Conservation (phyloP, 2,113 vertebrate species). For the Hylia prasina region DNA sequence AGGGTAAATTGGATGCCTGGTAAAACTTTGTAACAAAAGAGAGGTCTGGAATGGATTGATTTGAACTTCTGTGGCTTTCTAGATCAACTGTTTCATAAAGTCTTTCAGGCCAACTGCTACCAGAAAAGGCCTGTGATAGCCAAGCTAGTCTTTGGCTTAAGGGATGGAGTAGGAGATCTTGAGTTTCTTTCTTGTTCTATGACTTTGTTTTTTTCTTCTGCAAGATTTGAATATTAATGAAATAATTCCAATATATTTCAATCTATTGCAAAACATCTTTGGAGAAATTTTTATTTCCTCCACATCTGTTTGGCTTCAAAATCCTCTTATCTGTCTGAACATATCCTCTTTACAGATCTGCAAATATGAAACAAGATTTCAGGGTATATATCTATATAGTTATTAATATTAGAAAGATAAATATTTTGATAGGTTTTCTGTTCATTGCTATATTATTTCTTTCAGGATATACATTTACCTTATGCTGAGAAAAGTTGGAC, state of each 20-base stretch:
- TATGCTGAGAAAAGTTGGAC: neutral
- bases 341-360: neutral
- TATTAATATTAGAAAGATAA: neutral
- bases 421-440: neutral
- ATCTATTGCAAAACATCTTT: neutral
- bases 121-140: neutral
- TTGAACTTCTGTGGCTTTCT: neutral
- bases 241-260: neutral
- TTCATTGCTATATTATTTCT: neutral
- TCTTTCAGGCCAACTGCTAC: neutral
- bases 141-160: neutral
- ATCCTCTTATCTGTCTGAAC: neutral
- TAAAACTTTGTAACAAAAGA: neutral
- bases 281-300: neutral
- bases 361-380: neutral
- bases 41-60: neutral
- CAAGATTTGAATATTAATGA: neutral
- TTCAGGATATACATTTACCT: neutral
- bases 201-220: neutral
- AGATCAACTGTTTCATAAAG: neutral
- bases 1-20: neutral
- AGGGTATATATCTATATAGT: neutral
- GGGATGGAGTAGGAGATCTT: neutral
- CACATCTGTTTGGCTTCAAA: neutral
- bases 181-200: neutral